These are phyloP conservation scores for Zoanthus solanderi DNA, from an alignment of 92 coral and sea anemone species.

Conservation along the genomic window DNA sequence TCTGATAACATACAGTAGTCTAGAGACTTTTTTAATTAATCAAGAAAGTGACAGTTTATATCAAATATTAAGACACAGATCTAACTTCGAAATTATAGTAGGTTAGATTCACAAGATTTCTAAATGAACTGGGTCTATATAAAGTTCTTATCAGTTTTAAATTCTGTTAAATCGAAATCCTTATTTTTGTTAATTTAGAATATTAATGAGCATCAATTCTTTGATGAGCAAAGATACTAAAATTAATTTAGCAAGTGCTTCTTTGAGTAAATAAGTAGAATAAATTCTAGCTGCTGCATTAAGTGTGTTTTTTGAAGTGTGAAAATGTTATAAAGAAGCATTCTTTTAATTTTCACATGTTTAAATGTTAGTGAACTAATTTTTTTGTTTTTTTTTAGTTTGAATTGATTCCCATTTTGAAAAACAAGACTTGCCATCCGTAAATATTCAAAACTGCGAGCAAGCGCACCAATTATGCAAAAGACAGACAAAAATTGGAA, in stretches of 20 bases:
- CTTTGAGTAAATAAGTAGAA: conserved; percentile 5
- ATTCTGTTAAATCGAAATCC: background rate
- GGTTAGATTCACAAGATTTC: background rate
- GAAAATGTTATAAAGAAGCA: background rate
- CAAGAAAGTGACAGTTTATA: background rate
- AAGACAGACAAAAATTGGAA: conserved; percentile 26
- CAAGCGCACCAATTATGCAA: conserved; percentile 45
- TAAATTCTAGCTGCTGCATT: background rate
- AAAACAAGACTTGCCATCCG: background rate
- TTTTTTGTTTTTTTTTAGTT: background rate
- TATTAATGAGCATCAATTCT: background rate
- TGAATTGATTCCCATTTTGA: background rate
- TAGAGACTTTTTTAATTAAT: background rate
- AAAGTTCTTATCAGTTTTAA: background rate
- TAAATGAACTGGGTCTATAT: conserved; percentile 4
- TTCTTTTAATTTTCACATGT: background rate
- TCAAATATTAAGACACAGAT: background rate
- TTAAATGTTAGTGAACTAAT: background rate
- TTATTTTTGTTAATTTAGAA: conserved; percentile 11
- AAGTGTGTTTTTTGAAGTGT: background rate
- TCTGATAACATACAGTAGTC: background rate
- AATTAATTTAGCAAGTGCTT: conserved; percentile 27
- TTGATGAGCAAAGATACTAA: conserved; percentile 1
- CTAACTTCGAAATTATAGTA: too few relatives aligned
- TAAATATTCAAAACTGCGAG: conserved; percentile 27